Evolutionary conservation across 2,888 invertebrate genomes (phyloP), one percentile per base, ranked within the genome.

Genomic region (Eueremaeus valkanovi): DNA sequence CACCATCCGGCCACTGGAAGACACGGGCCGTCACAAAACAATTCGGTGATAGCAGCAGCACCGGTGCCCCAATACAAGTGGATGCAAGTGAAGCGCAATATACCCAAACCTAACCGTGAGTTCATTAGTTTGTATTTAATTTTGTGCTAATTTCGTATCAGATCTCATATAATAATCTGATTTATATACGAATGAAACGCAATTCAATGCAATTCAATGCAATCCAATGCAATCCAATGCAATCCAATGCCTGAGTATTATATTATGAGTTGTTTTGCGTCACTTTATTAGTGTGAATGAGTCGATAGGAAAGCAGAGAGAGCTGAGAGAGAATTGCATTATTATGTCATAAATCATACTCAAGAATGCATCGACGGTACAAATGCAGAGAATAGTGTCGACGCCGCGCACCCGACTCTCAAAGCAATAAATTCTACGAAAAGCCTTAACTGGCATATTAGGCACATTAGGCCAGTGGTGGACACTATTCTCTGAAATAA

Each of bases 1-100:
- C 83, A 82, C 49, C 82, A 81, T 63, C 81, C 82, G 18, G 82
- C 82, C 49, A 83, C 83, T 68, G 81, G 83, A 73, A 82, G 87
- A 74, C 81, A 86, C 40, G 77, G 78, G 72, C 83, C 84, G 78
- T 83, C 85, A 78, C 85, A 84, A 78, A 55, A 70, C 77, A 66
- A 74, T 76, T 45, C 76, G n/a, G 55, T 70, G 55, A 61, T 72
- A 66, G 40, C 72, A 16, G 58, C 79, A 29, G 76, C 79, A 63
- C 78, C 80, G 24, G 89, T 93, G 77, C 94, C 94, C 31, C 95
- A 95, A 0, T 97, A 96, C 85, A 95, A 97, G 84, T 97, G 97
- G 97, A 97, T 97, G 97, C 95, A 96, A 86, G 92, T 97, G 81
- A 97, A 97, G 85, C 88, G 97, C 84, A 95, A 95, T 85, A 92